These are phyloP conservation scores for Anthoscopus minutus DNA, from an alignment of 2,113 vertebrate genomes.

Conservation along the genomic window DNA sequence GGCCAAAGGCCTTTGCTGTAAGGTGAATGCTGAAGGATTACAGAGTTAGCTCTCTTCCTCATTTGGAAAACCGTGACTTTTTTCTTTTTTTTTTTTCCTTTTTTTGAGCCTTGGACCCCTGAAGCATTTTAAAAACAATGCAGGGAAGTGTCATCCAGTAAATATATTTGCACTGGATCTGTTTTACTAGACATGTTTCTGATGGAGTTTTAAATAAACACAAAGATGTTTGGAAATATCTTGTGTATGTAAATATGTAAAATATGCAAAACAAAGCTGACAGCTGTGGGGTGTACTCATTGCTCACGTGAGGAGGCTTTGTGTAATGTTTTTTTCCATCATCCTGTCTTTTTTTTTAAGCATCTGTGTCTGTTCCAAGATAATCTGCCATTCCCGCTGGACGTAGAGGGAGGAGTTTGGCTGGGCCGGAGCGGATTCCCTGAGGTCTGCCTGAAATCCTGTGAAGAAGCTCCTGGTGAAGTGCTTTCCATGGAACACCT, in stretches of 20 bases:
- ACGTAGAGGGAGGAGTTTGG: slow-evolving; percentile 23
- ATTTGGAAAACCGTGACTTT: not conserved
- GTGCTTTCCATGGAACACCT: not conserved
- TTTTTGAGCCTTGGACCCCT: not conserved
- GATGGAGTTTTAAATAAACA: slow-evolving; percentile 73
- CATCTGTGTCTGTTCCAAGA: slow-evolving; percentile 30
- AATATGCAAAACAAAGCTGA: slow-evolving; percentile 69
- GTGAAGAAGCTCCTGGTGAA: not conserved
- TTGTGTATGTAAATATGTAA: slow-evolving; percentile 75
- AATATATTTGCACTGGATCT: slow-evolving; percentile 54
- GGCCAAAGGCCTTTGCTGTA: not conserved
- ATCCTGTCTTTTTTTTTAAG: not conserved
- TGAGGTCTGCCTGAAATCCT: not conserved
- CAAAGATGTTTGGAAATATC: slow-evolving; percentile 69
- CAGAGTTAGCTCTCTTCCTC: not conserved
- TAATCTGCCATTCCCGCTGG: slow-evolving; percentile 50
- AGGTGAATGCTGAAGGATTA: not conserved
- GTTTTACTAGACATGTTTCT: slow-evolving; percentile 53
- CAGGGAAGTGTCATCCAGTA: slow-evolving; percentile 26
- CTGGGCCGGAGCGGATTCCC: not conserved
- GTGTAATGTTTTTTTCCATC: slow-evolving; percentile 48
- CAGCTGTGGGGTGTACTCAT: slow-evolving; percentile 67
- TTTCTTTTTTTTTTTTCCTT: not conserved
- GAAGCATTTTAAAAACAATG: slow-evolving; percentile 34
- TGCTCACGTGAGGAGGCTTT: slow-evolving; percentile 48